Evolutionary conservation across 2,797 vertebrate genomes (phyloP).

Genomic region (Falco cherrug): DNA sequence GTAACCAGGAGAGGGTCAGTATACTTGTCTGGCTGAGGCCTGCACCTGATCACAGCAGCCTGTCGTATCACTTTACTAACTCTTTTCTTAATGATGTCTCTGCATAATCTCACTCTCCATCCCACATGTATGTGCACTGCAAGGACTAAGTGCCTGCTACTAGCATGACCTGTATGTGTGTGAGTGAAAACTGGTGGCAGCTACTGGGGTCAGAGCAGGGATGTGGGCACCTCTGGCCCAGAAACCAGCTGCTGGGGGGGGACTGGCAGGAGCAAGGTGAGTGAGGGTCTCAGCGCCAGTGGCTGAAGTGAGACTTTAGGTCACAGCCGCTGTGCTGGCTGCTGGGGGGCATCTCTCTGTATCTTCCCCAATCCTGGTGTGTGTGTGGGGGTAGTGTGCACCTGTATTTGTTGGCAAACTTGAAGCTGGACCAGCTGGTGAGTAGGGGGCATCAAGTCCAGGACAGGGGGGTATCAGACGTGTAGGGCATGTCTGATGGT

Average conservation of each 20-base stretch:
- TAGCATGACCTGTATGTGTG: neutral
- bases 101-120: neutral
- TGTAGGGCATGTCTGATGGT: fast-evolving
- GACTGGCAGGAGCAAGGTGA: fast-evolving
- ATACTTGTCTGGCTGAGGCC: neutral
- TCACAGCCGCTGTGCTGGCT: fast-evolving
- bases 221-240: too few relatives aligned
- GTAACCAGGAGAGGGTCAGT: neutral
- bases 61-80: neutral
- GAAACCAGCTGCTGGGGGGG: neutral
- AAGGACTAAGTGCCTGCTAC: neutral
- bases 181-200: neutral
- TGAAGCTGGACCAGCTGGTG: neutral
- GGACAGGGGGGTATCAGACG: neutral
- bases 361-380: neutral
- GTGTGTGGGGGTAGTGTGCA: too few relatives aligned
- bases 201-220: neutral
- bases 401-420: neutral
- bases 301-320: neutral
- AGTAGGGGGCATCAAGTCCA: neutral
- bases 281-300: fast-evolving
- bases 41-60: fast-evolving
- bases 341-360: neutral
- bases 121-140: neutral
- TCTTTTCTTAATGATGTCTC: neutral